Evolutionary conservation across 2,888 invertebrate genomes (phyloP), one percentile per base, ranked within the genome.

Genomic region (Drosophila quasianomalipes): DNA sequence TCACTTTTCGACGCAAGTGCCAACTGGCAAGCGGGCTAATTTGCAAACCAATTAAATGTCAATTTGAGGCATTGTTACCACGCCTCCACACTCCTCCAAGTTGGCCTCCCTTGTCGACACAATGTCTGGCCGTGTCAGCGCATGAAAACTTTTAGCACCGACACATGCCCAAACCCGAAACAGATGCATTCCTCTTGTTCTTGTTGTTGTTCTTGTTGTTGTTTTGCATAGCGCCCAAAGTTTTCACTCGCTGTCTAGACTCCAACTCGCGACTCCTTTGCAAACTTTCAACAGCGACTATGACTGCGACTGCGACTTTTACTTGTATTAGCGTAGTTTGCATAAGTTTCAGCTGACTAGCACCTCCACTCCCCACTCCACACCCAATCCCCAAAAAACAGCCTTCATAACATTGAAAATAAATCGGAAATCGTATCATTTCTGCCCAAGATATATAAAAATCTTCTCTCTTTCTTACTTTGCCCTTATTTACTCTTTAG

Each of bases 21-120:
- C n/a, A 35, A 58, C 76, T 80, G 74, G 64, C 71, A 69, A 58
- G 70, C 53, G 69, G 78, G 91, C 89, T 90, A 91, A 92, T 91
- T 91, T 91, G 85, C 88, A 81, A 85, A 91, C 91, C 91, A 91
- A 91, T 91, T 91, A 91, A 92, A 91, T 91, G 86, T 88, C 92
- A 91, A 91, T 92, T 92, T 91, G 82, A 90, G 85, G 90, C 91
- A 91, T 87, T 87, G 88, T 91, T 88, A 16, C 81, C 54, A 39
- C 26, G 2, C 28, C 35, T 0, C 26, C 26, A 26, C 28, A 19
- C 54, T 10, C 16, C 9, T 1, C 9, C 26, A 4, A 47, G 47
- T 22, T 55, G 28, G 37, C 55, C 37, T 37, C 37, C 55, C 37
- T 57, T 70, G 79, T 62, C 79, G 82, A 59, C 79, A 82, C 79